Evolutionary conservation across 2,888 invertebrate species (phyloP), one percentile per base, ranked within the genome.

Genomic region (Pinctada fucata): DNA sequence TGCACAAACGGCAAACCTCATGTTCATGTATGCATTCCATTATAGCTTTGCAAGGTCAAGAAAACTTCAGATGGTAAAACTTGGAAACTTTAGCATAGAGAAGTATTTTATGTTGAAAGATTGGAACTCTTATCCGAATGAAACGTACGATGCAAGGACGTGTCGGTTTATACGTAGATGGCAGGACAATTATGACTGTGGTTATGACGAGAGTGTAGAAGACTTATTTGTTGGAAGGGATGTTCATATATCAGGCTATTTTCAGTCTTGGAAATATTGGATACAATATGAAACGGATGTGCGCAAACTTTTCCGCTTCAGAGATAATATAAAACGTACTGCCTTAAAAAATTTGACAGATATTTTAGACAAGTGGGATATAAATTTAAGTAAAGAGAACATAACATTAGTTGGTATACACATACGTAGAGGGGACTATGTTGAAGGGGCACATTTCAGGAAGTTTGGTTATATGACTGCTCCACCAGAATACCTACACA

Each of bases 11-110:
- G 77, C 58, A 13, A 78, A 78, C 50, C 72, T 72, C 13, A 75
- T 79, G 79, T 79, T 79, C 48, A 67, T 72, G 67, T 79, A 69
- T 48, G 75, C 79, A 1, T 79, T 79, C 72, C 72, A 58, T 47
- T 72, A 76, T 63, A 67, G 67, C 48, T 45, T 69, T 13, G 66
- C 76, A 45, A 72, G 58, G 58, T 58, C 58, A 58, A 6, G 13
- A 6, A 13, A 58, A 58, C 58, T 58, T 10, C 8, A 58, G 6
- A 58, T 58, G 58, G 13, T 58, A 58, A 58, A 58, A 58, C 6
- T 58, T 6, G 58, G 58, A 58, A 13, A 58, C 13, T 58, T 58
- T 58, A 13, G 13, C 13, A 10, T 58, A 13, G 58, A 58, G 6
- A 58, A 58, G 13, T 58, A 58, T 13, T 58, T 58, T 13, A 58